Base-by-base conservation (phyloP, 2,888 invertebrate species). In the Xestia ashworthii region DNA sequence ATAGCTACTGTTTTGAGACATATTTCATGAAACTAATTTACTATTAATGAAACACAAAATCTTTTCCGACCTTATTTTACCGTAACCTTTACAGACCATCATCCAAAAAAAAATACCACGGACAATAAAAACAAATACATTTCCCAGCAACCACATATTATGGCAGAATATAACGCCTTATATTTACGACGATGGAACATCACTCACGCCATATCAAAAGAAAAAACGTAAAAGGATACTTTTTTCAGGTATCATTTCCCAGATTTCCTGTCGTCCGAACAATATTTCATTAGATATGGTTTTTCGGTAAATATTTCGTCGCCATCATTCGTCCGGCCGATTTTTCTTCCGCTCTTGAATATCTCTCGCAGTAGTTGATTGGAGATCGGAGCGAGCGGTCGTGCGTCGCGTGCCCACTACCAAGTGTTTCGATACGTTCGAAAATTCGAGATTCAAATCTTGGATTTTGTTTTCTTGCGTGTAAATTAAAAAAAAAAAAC, bases 271-370 rank as follows among this genome's bases (percentile, higher is more conserved):
- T 74, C 70, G 55, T 75, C 74, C 79, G 85, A 89, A 89, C 85
- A 90, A 90, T 90, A 89, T 90, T 90, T 90, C 87, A 88, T 88
- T 89, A 89, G 81, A 68, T 72, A 74, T 66, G 78, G 78, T 83
- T 79, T 85, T 82, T 80, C 84, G 73, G 78, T 82, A 87, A 89
- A 88, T 86, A 86, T 75, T 88, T 88, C 87, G 86, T 87, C 78
- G 70, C 67, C 48, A 55, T 41, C 19, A 44, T 67, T 38, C 50
- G 72, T 41, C 71, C 67, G 66, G 78, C 58, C n/a, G 73, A 84
- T 79, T 86, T 83, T 86, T 86, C 83, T 84, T 85, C 83, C 72
- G 66, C 78, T 74, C 74, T 58, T n/a, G 72, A 66, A 80, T 80
- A 86, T 87, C 85, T 85, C 83, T 22, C 64, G 14, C 79, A 87